phyloP scores from a whole-genome alignment of 1,140 invertebrate genomes.

The Micrasema minimum region DNA sequence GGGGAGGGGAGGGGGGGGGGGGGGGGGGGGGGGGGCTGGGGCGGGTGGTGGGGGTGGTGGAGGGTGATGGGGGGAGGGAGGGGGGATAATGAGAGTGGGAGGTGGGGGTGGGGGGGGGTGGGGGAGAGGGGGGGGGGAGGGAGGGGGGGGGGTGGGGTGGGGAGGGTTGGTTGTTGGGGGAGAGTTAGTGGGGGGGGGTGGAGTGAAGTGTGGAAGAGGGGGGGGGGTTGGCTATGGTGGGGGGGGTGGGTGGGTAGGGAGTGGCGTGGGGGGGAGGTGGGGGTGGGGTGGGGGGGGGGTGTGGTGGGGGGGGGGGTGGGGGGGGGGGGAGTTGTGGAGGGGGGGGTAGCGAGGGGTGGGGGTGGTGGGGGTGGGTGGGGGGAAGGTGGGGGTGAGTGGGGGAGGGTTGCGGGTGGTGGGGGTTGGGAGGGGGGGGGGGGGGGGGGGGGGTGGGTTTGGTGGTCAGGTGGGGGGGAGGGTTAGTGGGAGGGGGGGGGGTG shows the following conservation, averaged over 20 bases:
- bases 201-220: neutral
- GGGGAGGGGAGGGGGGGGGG: neutral
- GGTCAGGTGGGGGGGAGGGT: too few species aligned
- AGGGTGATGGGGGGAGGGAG: neutral
- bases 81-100: neutral
- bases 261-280: neutral
- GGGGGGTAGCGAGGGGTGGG: neutral
- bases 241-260: neutral
- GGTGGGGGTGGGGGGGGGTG: neutral
- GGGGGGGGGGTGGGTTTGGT: neutral
- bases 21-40: too few species aligned
- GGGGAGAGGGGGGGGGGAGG: neutral
- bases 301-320: neutral
- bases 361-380: too few species aligned
- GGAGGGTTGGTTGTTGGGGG: neutral
- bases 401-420: neutral
- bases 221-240: neutral
- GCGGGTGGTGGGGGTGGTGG: too few species aligned
- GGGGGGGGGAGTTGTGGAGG: neutral
- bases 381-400: neutral
- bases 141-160: neutral
- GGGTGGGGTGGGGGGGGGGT: neutral
- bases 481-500: too few species aligned
- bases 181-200: neutral
- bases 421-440: neutral